A percentile compares a stretch with the other conserved stretches of the same genome.
Evolutionary conservation across 1,140 invertebrate genomes (phyloP).

Genomic region (Heliothis subflexa): DNA sequence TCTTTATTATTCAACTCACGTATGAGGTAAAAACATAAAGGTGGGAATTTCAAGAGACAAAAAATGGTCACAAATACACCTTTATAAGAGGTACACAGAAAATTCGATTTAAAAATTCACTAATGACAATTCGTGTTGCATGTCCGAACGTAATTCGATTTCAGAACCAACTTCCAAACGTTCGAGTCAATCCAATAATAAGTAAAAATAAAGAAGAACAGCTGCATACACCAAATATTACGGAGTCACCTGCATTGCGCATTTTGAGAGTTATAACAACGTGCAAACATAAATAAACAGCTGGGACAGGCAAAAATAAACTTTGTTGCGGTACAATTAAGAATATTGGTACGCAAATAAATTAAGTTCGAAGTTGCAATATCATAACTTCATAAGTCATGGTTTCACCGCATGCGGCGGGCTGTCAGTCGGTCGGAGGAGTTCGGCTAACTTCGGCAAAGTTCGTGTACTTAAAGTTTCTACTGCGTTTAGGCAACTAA

Average conservation of each 20-base stretch:
- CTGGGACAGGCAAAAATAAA: conserved; percentile 29
- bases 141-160: conserved; percentile 35
- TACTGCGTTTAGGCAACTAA: conserved; percentile 39
- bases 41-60: background rate
- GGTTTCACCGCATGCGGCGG: conserved; percentile 42
- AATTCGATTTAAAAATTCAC: background rate
- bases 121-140: conserved; percentile 19
- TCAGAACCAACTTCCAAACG: conserved; percentile 8
- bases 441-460: conserved; percentile 40
- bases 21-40: background rate
- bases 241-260: conserved; percentile 49
- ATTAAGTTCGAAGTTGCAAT: conserved; percentile 28
- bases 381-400: conserved; percentile 43
- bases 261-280: conserved; percentile 38
- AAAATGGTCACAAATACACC: background rate
- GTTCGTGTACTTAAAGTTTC: conserved; percentile 47
- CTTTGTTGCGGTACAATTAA: conserved; percentile 20
- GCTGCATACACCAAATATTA: conserved; percentile 37
- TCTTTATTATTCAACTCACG: background rate
- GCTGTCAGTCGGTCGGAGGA: conserved; percentile 42
- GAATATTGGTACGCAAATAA: conserved; percentile 3
- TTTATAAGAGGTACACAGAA: background rate
- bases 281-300: conserved; percentile 11
- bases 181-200: conserved; percentile 29
- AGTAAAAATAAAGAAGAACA: conserved; percentile 38